Evolutionary conservation across 1,140 invertebrate species (phyloP).

Genomic region (Caenorhabditis latens): DNA sequence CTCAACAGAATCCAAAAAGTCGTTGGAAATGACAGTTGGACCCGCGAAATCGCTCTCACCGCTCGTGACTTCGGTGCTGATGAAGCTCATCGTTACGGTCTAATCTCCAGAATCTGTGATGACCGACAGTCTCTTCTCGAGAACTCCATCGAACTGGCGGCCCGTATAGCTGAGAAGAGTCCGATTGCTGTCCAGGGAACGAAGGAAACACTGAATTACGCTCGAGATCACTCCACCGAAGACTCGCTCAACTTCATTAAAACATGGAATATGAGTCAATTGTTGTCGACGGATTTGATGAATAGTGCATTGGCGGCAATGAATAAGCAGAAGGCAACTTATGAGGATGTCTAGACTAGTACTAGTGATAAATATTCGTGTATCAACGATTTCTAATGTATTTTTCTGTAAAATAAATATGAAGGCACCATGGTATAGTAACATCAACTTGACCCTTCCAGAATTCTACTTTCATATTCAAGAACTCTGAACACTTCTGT

Average conservation of each 20-base stretch:
- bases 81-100: constrained; percentile 85
- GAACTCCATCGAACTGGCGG: constrained; percentile 84
- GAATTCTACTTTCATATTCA: too few species aligned
- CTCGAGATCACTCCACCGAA: constrained; percentile 83
- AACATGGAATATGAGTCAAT: constrained; percentile 85
- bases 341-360: constrained; percentile 58
- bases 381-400: neutral
- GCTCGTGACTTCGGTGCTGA: constrained; percentile 85
- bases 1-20: constrained; percentile 92
- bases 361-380: neutral
- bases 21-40: constrained; percentile 88
- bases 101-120: constrained; percentile 60
- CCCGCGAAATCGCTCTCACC: constrained; percentile 89
- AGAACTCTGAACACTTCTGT: too few species aligned
- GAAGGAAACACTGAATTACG: constrained; percentile 86
- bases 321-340: constrained; percentile 81
- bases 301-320: constrained; percentile 85
- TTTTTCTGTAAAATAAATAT: too few species aligned
- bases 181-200: constrained; percentile 92
- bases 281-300: constrained; percentile 92
- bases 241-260: constrained; percentile 79
- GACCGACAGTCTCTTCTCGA: constrained; percentile 81
- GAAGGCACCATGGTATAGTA: neutral
- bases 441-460: too few species aligned
- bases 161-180: constrained; percentile 88